A percentile compares a stretch with the other conserved stretches of the same genome.
phyloP scores from a whole-genome alignment of 2,797 vertebrate genomes.

The Pitangus sulphuratus region DNA sequence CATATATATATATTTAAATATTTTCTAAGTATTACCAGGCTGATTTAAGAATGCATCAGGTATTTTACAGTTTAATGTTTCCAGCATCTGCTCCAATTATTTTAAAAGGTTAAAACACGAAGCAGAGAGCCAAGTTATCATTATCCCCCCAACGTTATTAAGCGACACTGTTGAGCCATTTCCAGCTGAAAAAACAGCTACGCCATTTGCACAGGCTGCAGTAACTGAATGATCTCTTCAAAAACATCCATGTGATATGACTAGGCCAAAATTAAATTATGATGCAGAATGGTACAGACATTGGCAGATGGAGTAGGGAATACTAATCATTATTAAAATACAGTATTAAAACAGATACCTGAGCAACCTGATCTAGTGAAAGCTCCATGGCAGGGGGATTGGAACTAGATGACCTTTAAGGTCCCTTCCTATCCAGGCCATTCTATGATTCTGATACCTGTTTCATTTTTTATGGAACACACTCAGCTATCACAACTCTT shows the following conservation, averaged over 20 bases:
- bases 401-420: neutral
- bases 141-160: neutral
- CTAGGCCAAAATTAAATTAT: neutral
- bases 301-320: neutral
- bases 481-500: neutral
- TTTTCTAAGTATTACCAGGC: neutral
- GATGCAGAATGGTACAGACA: neutral
- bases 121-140: neutral
- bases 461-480: neutral
- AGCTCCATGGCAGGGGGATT: neutral
- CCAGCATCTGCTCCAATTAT: neutral
- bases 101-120: conserved; percentile 11
- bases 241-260: neutral
- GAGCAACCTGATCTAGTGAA: neutral
- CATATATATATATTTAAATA: neutral
- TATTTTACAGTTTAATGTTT: neutral
- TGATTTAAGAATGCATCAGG: neutral
- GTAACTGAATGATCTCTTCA: neutral
- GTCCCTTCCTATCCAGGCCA: neutral
- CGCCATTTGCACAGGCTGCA: neutral
- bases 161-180: neutral
- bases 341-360: neutral
- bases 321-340: neutral
- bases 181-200: conserved; percentile 15
- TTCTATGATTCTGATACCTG: neutral